Evolutionary conservation across 2,113 vertebrate species (phyloP), one percentile per base, ranked within the genome.

Genomic region (Catharus bicknelli): DNA sequence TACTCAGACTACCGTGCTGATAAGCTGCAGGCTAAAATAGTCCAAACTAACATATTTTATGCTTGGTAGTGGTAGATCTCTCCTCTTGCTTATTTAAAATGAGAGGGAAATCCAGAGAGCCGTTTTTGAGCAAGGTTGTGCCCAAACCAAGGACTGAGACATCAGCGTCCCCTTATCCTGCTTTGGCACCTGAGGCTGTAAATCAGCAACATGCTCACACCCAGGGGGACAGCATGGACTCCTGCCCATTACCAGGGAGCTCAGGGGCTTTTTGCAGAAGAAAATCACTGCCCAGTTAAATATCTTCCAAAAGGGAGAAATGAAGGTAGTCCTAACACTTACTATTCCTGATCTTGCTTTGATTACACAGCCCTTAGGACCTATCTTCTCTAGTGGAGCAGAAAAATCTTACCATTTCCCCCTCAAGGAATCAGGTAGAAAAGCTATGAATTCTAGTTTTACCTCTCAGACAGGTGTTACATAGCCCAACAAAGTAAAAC

Each of bases 191-290:
- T 0, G 0, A 29, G 50, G 43, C 40, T 78, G 48, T 72, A 70
- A 55, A 34, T 36, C 72, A 43, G 59, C 40, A 4, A 2, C 2
- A 0, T 5, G 0, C 62, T 54, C 42, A 8, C 45, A 30, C 9
- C 11, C 64, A 51, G 64, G 34, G 51, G 64, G 9, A 5, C 30
- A 26, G 21, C 3, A 3, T 3, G 1, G 74, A 5, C n/a, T 58
- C 38, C 58, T 48, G 15, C 36, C 12, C 57, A 4, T 2, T 15
- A 16, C 51, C 45, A 47, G 55, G 26, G 42, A 20, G 32, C 48
- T 43, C 22, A 0, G 34, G 26, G 30, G 25, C 25, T 43, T 88
- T 68, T 59, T 55, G 40, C 23, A 59, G 21, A 40, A 58, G 25
- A 48, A 72, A 75, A 62, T 8, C 36, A 23, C 10, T 77, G 25